A percentile compares a stretch with the other conserved stretches of the same genome.
Conservation (phyloP, 2,113 vertebrate species). For the Paratilapia polleni region DNA sequence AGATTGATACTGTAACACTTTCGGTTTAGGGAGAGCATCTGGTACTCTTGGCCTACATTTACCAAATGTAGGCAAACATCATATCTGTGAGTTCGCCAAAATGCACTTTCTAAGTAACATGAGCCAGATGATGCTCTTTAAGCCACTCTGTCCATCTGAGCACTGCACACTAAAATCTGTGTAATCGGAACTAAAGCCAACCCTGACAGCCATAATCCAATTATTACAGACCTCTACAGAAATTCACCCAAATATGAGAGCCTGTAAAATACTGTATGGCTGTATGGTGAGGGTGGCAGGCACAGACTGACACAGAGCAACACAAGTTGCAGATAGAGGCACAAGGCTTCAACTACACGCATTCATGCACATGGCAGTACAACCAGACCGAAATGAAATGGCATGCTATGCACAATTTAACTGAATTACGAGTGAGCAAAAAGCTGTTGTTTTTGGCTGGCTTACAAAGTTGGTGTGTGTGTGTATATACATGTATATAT, state of each 20-base stretch:
- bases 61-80: conserved; percentile 44
- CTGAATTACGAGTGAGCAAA: neutral
- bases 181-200: conserved; percentile 77
- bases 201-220: conserved; percentile 71
- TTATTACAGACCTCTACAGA: conserved; percentile 58
- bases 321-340: neutral
- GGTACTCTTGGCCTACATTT: conserved; percentile 31
- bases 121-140: conserved; percentile 65
- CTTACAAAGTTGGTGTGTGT: neutral
- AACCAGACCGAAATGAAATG: neutral
- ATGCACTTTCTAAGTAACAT: conserved; percentile 40
- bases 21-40: conserved; percentile 9
- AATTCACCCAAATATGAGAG: conserved; percentile 31
- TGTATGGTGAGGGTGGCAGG: neutral
- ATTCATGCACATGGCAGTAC: neutral
- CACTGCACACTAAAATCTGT: conserved; percentile 62
- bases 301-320: neutral
- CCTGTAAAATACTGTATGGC: conserved; percentile 2
- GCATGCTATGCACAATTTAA: conserved; percentile 2
- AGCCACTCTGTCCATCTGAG: conserved; percentile 61
- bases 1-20: neutral
- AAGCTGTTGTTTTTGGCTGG: neutral
- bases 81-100: conserved; percentile 32
- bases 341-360: neutral
- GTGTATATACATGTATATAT: neutral